A percentile compares a stretch with the other conserved stretches of the same genome.
Evolutionary conservation across 2,888 invertebrate species (phyloP).

Genomic region (Hyalella azteca): DNA sequence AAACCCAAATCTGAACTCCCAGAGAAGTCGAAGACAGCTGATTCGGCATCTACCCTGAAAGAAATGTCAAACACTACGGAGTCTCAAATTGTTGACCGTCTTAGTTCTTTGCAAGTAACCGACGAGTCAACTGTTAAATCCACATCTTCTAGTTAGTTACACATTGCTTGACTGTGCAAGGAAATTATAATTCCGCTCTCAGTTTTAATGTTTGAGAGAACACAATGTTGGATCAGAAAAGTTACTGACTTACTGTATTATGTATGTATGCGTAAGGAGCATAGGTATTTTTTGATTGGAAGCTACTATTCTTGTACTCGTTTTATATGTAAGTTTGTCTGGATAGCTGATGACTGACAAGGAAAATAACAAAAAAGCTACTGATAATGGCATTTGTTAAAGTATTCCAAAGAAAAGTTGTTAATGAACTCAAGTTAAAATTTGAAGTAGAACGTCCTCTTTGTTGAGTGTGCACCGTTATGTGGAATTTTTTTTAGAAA

Average conservation of each 20-base stretch:
- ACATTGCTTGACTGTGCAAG: neutral
- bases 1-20: neutral
- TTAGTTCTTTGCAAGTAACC: conserved; percentile 1
- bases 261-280: neutral
- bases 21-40: neutral
- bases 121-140: neutral
- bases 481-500: too few relatives aligned
- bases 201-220: neutral
- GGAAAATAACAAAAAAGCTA: too few relatives aligned
- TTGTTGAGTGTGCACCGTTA: too few relatives aligned
- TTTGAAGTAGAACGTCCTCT: too few relatives aligned
- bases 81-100: conserved; percentile 20
- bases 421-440: too few relatives aligned
- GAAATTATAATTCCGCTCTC: conserved; percentile 3
- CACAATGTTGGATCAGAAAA: too few relatives aligned
- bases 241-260: neutral
- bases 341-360: neutral
- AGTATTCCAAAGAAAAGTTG: too few relatives aligned
- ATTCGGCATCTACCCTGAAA: neutral
- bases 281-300: conserved; percentile 1
- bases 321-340: conserved; percentile 5
- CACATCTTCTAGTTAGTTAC: neutral
- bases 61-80: conserved; percentile 21
- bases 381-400: too few relatives aligned
- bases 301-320: conserved; percentile 14